Evolutionary conservation across 2,113 vertebrate genomes (phyloP).

Genomic region (Rostratula benghalensis): DNA sequence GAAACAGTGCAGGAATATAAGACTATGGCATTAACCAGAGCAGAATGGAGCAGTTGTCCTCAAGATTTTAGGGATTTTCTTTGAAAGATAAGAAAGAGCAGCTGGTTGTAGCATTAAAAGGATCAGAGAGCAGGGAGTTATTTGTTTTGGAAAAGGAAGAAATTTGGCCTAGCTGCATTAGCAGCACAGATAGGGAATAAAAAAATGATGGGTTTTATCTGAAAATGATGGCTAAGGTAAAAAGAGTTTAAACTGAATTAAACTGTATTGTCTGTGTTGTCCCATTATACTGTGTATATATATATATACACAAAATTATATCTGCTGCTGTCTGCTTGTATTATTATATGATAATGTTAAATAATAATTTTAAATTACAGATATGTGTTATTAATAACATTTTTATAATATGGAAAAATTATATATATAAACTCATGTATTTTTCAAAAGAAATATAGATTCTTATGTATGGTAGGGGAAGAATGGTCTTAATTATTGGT

Average conservation of each 20-base stretch:
- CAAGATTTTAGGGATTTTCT: background rate
- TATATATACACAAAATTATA: background rate
- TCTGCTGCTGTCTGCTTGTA: background rate
- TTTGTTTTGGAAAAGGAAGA: background rate
- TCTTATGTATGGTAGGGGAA: background rate
- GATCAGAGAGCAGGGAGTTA: background rate
- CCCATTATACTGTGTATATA: background rate
- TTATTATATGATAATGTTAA: background rate
- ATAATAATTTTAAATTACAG: background rate
- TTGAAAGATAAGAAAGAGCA: slow-evolving; percentile 6
- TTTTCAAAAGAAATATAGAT: background rate
- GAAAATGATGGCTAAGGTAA: background rate
- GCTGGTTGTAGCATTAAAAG: background rate
- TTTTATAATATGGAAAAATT: background rate
- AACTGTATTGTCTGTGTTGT: background rate
- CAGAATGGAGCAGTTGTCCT: background rate
- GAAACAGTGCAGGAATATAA: background rate
- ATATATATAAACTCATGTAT: background rate
- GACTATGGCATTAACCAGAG: background rate
- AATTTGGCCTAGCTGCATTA: background rate
- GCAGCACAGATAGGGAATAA: background rate
- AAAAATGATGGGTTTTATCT: background rate
- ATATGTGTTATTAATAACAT: background rate
- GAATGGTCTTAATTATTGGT: background rate
- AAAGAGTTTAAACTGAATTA: background rate